Percentiles rank a stretch among this genome's conserved stretches.
phyloP scores from a whole-genome alignment of 2,797 vertebrate genomes.

The Bothrops alternatus region DNA sequence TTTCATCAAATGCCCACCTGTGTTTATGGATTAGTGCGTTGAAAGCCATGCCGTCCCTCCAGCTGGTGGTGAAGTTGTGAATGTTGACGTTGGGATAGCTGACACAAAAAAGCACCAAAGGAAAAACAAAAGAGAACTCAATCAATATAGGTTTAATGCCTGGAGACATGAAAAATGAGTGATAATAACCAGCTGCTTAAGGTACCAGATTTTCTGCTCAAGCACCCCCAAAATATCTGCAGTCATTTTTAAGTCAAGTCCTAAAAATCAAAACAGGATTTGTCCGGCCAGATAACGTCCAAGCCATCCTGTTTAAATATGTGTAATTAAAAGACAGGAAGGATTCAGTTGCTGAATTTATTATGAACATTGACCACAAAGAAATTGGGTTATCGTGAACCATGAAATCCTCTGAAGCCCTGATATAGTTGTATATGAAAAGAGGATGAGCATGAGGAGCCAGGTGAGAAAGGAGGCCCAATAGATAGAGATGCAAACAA shows the following conservation, averaged over 20 bases:
- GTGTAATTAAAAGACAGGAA: background rate
- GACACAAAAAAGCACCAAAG: slow-evolving; percentile 38
- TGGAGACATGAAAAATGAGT: background rate
- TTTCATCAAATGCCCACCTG: slow-evolving; percentile 63
- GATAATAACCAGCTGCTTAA: fast-evolving
- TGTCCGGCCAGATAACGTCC: background rate
- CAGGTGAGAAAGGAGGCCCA: background rate
- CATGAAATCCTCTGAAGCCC: background rate
- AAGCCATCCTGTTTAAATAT: background rate
- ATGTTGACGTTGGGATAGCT: slow-evolving; percentile 95
- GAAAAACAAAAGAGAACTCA: background rate
- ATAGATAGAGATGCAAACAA: background rate
- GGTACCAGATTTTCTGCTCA: background rate
- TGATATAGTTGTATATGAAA: background rate
- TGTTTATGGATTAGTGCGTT: slow-evolving; percentile 95
- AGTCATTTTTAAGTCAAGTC: background rate
- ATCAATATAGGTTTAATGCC: background rate
- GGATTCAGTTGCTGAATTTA: background rate
- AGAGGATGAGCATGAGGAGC: background rate
- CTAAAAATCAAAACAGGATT: background rate
- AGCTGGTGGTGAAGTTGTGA: slow-evolving; percentile 91
- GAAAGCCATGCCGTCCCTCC: slow-evolving; percentile 95
- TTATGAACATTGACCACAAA: background rate
- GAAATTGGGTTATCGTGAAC: background rate
- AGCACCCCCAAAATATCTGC: background rate